Evolutionary conservation across 2,113 vertebrate species (phyloP).

Genomic region (Anguilla rostrata): DNA sequence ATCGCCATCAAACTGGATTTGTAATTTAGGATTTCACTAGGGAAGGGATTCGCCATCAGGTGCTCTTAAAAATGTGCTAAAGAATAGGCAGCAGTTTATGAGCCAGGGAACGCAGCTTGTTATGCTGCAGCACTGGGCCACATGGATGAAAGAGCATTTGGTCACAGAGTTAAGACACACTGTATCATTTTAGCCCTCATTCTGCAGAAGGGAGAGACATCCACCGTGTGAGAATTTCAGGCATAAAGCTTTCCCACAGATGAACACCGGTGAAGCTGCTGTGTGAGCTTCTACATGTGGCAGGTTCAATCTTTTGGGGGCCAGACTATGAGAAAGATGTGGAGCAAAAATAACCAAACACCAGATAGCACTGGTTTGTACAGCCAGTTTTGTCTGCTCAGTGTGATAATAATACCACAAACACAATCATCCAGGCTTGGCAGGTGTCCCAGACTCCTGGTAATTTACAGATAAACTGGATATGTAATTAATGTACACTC

Average conservation of each 20-base stretch:
- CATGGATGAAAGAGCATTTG: not conserved
- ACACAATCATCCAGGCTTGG: not conserved
- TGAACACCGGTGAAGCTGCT: not conserved
- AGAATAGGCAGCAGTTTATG: no score
- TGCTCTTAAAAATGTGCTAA: not conserved
- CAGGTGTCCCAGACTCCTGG: not conserved
- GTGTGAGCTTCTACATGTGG: not conserved
- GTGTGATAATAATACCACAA: not conserved
- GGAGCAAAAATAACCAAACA: not conserved
- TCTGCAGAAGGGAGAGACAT: not conserved
- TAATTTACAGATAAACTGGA: not conserved
- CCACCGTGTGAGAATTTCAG: not conserved
- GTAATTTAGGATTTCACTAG: not conserved
- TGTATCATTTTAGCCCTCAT: not conserved
- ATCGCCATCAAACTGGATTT: not conserved
- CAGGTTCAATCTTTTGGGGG: not conserved
- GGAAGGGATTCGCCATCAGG: not conserved
- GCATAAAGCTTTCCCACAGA: not conserved
- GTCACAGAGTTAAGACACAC: no score
- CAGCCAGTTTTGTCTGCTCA: not conserved
- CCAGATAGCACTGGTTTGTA: not conserved
- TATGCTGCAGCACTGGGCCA: not conserved
- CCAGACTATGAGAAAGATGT: not conserved
- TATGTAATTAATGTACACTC: not conserved
- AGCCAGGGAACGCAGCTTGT: not conserved